Evolutionary conservation across 2,888 invertebrate species (phyloP), one percentile per base, ranked within the genome.

Genomic region (Coleophora deauratella): DNA sequence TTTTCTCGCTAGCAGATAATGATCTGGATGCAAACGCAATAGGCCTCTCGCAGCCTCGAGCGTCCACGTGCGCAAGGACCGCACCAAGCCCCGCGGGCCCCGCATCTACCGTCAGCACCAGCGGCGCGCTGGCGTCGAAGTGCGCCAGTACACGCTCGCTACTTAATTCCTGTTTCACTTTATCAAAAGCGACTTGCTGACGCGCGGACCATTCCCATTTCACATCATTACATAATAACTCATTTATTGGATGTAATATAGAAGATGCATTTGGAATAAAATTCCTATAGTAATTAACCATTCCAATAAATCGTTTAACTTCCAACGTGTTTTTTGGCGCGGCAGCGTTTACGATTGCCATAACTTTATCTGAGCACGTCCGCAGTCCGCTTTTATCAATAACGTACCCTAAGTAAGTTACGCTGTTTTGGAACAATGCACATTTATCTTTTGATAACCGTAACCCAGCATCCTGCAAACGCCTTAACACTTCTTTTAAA

Each of bases 391-490:
- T 35, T 15, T 46, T 50, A 43, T 46, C 40, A 8, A 54, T 52
- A 3, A 49, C 33, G 28, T 50, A 49, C 1, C 55, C 54, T 35
- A 57, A 35, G 41, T 55, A 54, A n/a, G n/a, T n/a, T n/a, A n/a
- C n/a, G n/a, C n/a, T n/a, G n/a, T n/a, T n/a, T n/a, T n/a, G n/a
- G n/a, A n/a, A n/a, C n/a, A n/a, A n/a, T n/a, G n/a, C n/a, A n/a
- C n/a, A n/a, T n/a, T n/a, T n/a, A n/a, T n/a, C n/a, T n/a, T n/a
- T n/a, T n/a, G n/a, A n/a, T n/a, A n/a, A n/a, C n/a, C n/a, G n/a
- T n/a, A n/a, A n/a, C n/a, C n/a, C n/a, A n/a, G n/a, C n/a, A n/a
- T n/a, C n/a, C n/a, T n/a, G n/a, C n/a, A n/a, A n/a, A n/a, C n/a
- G n/a, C n/a, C n/a, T n/a, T n/a, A n/a, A n/a, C n/a, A n/a, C n/a